Conservation (phyloP, 2,797 vertebrate genomes). For the Liasis olivaceus region DNA sequence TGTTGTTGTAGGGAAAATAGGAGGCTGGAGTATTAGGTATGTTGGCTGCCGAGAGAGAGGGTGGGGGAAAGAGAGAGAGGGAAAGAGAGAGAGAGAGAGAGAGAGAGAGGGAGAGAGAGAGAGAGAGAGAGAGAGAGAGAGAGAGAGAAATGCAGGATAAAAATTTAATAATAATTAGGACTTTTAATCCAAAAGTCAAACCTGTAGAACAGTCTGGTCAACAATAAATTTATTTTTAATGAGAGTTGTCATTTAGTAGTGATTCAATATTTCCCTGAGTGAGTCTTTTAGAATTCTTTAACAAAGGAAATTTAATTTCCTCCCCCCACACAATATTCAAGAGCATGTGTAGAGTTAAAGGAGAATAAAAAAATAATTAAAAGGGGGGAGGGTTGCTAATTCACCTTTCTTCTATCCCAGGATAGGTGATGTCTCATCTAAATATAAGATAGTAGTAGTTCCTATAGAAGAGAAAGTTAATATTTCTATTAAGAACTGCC, state of each 20-base stretch:
- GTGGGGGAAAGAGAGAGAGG: background rate
- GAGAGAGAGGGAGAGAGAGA: too few relatives aligned
- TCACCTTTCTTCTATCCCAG: background rate
- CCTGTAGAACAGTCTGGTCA: background rate
- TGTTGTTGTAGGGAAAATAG: background rate
- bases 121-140: background rate
- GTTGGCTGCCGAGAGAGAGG: background rate
- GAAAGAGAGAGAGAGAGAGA: background rate
- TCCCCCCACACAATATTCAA: background rate
- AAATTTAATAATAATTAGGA: background rate
- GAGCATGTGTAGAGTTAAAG: too few relatives aligned
- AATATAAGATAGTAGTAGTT: background rate
- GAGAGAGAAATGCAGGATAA: background rate
- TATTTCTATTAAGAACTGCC: background rate
- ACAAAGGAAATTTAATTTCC: background rate
- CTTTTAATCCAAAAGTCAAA: background rate
- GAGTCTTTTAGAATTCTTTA: background rate
- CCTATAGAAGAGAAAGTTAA: background rate
- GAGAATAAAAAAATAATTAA: background rate
- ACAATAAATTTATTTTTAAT: background rate
- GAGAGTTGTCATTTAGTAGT: background rate
- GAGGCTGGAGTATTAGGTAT: too few relatives aligned
- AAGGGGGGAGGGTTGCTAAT: background rate
- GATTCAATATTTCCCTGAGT: background rate
- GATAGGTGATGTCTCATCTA: background rate